Conservation (phyloP, 2,113 vertebrate species). For the Cyrtonyx montezumae region DNA sequence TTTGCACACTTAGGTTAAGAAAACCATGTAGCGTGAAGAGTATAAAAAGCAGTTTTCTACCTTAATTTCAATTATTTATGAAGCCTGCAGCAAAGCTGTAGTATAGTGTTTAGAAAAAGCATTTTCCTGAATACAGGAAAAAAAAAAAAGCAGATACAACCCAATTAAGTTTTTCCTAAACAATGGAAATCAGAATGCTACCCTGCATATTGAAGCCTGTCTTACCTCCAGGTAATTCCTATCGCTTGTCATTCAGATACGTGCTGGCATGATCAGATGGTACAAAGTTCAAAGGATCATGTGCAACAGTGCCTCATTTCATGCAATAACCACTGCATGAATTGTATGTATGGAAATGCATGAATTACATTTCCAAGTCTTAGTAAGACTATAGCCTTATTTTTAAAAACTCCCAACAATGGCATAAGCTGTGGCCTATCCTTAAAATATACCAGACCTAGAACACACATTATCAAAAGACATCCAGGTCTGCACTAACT, state of each 20-base stretch:
- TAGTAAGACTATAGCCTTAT: not conserved
- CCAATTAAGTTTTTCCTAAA: not conserved
- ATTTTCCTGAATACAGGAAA: not conserved
- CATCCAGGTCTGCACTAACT: not conserved
- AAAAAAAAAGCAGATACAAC: not conserved
- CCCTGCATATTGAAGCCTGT: not conserved
- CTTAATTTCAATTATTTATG: not conserved
- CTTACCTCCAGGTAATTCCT: not conserved
- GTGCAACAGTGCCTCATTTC: not conserved
- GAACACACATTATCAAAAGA: not conserved
- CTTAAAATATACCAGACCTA: not conserved
- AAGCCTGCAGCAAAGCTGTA: not conserved
- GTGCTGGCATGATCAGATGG: not conserved
- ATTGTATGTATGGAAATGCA: too few relatives aligned
- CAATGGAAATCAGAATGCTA: rapidly evolving
- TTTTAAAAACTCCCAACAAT: not conserved
- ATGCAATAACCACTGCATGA: not conserved
- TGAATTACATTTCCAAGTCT: not conserved
- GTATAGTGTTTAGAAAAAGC: not conserved
- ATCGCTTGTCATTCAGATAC: not conserved
- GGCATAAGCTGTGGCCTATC: not conserved
- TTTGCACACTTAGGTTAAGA: not conserved
- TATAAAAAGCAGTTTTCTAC: not conserved
- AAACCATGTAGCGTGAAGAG: not conserved
- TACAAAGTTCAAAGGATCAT: not conserved